Base-by-base conservation (phyloP, 2,888 invertebrate genomes). In the Junonia oenone region DNA sequence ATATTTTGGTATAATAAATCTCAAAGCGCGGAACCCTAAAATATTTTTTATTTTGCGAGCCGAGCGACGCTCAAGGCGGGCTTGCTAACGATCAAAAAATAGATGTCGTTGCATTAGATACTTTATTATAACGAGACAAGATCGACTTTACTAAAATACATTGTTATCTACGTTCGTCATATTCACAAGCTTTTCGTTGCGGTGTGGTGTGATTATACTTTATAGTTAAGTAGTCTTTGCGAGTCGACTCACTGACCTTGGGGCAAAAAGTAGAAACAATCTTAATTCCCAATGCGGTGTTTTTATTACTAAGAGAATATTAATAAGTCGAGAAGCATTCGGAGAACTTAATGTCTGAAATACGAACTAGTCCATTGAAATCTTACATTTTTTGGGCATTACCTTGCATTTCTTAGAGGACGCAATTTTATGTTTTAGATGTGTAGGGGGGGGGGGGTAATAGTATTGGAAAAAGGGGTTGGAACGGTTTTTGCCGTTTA, bases 221-320 rank as follows among this genome's bases (percentile, higher is more conserved):
- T 52, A 52, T 45, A 26, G 45, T 45, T 43, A 22, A 43, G 22
- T 43, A 43, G 37, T 46, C 46, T 51, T 22, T 53, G 46, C 64
- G 38, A 55, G 66, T 64, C 80, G 79, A 86, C 85, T 83, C 77
- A 76, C 83, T 76, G 85, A 81, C 88, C 88, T 89, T 89, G 88
- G 72, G 68, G 78, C 81, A 86, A 86, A 85, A 85, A 83, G 76
- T 79, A 81, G 83, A 80, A 81, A 82, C 76, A 69, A 82, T 81
- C 79, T 79, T 76, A 81, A 80, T 79, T 75, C 82, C 73, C 70
- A 75, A 75, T 71, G 77, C 72, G 75, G 76, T 72, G 71, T 75
- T 73, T 78, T 78, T 78, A 74, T 77, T 73, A 69, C 73, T 59
- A 68, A 74, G 77, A 75, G 77, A 76, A 83, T 81, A 81, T 74